Evolutionary conservation across 2,113 vertebrate genomes (phyloP), one percentile per base, ranked within the genome.

Genomic region (Pterocles burchelli): DNA sequence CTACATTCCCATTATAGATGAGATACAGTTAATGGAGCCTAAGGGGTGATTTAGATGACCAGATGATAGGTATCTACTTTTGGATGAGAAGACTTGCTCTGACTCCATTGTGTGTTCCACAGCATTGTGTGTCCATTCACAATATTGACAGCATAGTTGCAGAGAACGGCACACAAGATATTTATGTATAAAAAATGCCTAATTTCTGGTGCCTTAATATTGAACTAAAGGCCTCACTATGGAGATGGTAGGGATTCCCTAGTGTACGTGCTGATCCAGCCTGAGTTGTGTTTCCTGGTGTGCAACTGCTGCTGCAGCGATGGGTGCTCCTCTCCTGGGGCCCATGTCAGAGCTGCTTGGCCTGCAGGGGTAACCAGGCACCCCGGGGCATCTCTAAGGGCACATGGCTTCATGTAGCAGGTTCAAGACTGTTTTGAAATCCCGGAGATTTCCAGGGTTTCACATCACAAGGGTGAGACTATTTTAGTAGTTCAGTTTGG

Each of bases 61-160:
- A 49, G 10, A 34, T 17, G 31, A 55, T 0, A 26, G 14, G 8
- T 7, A 31, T 13, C 26, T 86, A 38, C 22, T 68, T 67, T 33
- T 1, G 1, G 34, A 80, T 38, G 33, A 86, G 83, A 79, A 48
- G 22, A 54, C 16, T 55, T 75, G 19, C 43, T 83, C 26, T 2
- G 7, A 17, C 28, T 36, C 29, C 22, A 26, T 0, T 2, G 11
- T 18, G 24, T 55, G 17, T 15, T 78, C 12, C 70, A 49, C 3
- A 10, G 26, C 0, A 0, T 17, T 49, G 7, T 43, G 21, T 38
- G 25, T 29, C 13, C 5, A 0, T 63, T 65, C 17, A 70, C 55
- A 68, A 13, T 28, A 77, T 22, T 13, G 28, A 55, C 4, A 25
- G 49, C 17, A 26, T 1, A 61, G 58, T 2, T 68, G 38, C 17